A percentile compares a stretch with the other conserved stretches of the same genome.
Evolutionary conservation across 2,888 invertebrate species (phyloP).

Genomic region (Aradus depressus): DNA sequence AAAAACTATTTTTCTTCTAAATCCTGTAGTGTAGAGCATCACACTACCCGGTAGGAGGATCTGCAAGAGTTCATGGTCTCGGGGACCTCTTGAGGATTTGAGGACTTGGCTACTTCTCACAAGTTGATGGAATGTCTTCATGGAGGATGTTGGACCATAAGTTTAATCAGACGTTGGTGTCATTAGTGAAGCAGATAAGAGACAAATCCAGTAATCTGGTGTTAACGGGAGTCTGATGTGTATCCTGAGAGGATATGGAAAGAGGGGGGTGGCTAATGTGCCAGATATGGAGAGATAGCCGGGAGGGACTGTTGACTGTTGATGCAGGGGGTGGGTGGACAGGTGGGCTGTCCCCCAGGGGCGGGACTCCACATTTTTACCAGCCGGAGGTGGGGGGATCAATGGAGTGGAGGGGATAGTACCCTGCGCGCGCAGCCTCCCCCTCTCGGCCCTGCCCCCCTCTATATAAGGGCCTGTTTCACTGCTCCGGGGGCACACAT

Average conservation of each 20-base stretch:
- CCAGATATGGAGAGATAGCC: background rate
- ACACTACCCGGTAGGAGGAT: too few relatives aligned
- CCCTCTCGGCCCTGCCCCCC: slow-evolving; percentile 29
- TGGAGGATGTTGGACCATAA: too few relatives aligned
- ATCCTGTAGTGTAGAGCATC: too few relatives aligned
- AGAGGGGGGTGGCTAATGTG: slow-evolving; percentile 2
- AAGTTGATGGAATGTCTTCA: too few relatives aligned
- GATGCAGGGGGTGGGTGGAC: slow-evolving; percentile 6
- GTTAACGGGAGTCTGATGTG: too few relatives aligned
- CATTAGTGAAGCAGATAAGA: too few relatives aligned
- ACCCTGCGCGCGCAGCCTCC: slow-evolving; percentile 31
- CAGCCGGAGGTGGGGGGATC: slow-evolving; percentile 10
- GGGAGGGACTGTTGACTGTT: background rate
- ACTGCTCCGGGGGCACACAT: slow-evolving; percentile 35
- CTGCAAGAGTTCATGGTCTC: too few relatives aligned
- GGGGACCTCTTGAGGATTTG: too few relatives aligned
- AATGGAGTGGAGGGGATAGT: slow-evolving; percentile 20
- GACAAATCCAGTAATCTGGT: too few relatives aligned
- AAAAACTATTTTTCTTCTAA: too few relatives aligned
- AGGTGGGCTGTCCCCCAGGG: slow-evolving; percentile 6
- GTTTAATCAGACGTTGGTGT: too few relatives aligned
- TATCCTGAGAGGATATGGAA: slow-evolving; percentile 5
- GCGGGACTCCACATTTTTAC: slow-evolving; percentile 20
- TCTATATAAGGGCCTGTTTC: slow-evolving; percentile 30
- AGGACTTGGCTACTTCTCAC: too few relatives aligned